These are phyloP conservation scores for Megathymus violae DNA, from an alignment of 1,140 invertebrate genomes.

Conservation along the genomic window DNA sequence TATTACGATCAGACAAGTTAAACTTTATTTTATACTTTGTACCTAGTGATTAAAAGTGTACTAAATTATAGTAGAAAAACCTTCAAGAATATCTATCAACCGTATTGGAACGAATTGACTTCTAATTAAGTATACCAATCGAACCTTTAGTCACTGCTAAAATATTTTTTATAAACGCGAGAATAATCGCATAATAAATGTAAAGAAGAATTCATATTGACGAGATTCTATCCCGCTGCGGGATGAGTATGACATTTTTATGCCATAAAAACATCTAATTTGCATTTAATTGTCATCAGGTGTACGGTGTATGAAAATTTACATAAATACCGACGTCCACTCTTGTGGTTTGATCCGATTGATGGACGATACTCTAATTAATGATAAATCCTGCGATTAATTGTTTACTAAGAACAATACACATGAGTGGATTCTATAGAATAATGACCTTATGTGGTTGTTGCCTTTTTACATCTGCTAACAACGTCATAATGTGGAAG, in stretches of 20 bases:
- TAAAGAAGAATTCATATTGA: conserved; percentile 52
- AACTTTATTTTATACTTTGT: too few relatives aligned
- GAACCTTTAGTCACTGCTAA: background rate
- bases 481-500: too few relatives aligned
- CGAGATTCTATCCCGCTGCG: too few relatives aligned
- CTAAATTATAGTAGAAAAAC: too few relatives aligned
- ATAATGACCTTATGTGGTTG: background rate
- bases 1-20: too few relatives aligned
- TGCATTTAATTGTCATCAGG: conserved; percentile 59
- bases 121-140: too few relatives aligned
- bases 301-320: conserved; percentile 44
- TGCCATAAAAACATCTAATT: conserved; percentile 40
- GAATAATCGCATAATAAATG: conserved; percentile 36
- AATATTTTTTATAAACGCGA: background rate
- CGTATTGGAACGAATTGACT: too few relatives aligned
- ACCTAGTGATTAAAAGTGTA: too few relatives aligned
- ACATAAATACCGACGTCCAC: conserved; percentile 41
- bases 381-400: conserved; percentile 10
- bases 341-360: conserved; percentile 14
- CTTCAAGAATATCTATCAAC: too few relatives aligned
- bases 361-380: conserved; percentile 25
- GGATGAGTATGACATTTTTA: conserved; percentile 52
- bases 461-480: too few relatives aligned
- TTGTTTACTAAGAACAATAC: conserved; percentile 3
- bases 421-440: background rate